phyloP scores from a whole-genome alignment of 2,888 invertebrate species.

The Lepidocyrtinus sp. region DNA sequence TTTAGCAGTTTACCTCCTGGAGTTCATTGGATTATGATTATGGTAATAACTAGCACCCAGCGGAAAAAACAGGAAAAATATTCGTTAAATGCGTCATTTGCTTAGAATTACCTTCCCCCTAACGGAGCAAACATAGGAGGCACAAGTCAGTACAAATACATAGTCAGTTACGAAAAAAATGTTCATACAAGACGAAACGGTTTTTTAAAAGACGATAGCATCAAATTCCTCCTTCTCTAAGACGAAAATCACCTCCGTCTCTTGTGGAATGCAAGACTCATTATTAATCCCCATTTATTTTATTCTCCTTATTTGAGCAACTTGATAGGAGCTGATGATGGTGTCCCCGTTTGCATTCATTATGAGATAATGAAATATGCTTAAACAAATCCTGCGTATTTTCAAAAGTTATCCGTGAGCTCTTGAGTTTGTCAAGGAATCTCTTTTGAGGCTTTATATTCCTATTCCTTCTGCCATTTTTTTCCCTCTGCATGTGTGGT shows the following conservation, averaged over 20 bases:
- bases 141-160: too few relatives aligned
- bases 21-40: constrained; percentile 49
- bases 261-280: neutral
- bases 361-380: constrained; percentile 1
- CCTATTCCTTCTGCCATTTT: too few relatives aligned
- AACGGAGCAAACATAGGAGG: neutral
- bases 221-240: too few relatives aligned
- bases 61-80: constrained; percentile 40
- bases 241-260: too few relatives aligned
- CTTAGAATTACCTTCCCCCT: constrained; percentile 44
- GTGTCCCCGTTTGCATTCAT: constrained; percentile 5
- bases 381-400: neutral
- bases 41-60: constrained; percentile 57
- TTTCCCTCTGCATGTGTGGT: neutral
- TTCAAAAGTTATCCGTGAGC: too few relatives aligned
- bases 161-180: too few relatives aligned
- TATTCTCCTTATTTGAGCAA: constrained; percentile 13
- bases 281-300: constrained; percentile 11
- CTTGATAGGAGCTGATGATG: constrained; percentile 8
- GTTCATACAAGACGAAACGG: too few relatives aligned
- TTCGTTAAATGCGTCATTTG: constrained; percentile 42
- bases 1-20: constrained; percentile 48
- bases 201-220: too few relatives aligned
- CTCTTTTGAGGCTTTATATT: too few relatives aligned
- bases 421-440: too few relatives aligned